Evolutionary conservation across 2,797 vertebrate genomes (phyloP).

Genomic region (Thunnus albacares): DNA sequence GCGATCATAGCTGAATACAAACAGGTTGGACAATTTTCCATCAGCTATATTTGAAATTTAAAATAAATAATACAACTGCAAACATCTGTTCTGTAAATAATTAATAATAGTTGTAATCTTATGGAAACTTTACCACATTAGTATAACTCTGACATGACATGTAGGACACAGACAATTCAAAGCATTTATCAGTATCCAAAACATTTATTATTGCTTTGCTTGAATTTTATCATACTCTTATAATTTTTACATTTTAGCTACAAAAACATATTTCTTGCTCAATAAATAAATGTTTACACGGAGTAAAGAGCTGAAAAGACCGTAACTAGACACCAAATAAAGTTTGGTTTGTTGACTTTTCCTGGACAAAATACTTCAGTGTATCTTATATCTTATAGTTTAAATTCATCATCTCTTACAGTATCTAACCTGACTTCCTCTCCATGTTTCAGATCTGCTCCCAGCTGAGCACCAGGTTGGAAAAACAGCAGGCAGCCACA

Average conservation of each 20-base stretch:
- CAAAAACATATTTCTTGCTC: no score
- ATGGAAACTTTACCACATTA: background rate
- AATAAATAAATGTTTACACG: background rate
- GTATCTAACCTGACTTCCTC: slow-evolving; percentile 6
- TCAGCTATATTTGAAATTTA: background rate
- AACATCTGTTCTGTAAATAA: background rate
- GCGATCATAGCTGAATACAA: slow-evolving; percentile 99
- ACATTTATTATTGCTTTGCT: background rate
- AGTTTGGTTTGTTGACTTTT: slow-evolving; percentile 1
- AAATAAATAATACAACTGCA: background rate
- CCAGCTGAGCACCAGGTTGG: slow-evolving; percentile 95
- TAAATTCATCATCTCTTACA: background rate
- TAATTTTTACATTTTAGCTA: no score
- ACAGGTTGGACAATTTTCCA: slow-evolving; percentile 86
- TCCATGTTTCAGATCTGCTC: slow-evolving; percentile 93
- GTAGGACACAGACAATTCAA: no score
- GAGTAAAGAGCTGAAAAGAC: background rate
- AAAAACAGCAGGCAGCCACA: slow-evolving; percentile 95
- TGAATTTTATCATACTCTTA: no score
- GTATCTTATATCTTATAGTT: background rate
- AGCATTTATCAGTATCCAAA: no score
- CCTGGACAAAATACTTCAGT: background rate
- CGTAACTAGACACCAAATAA: background rate
- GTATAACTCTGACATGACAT: no score
- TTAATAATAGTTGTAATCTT: background rate